Conservation (phyloP, 1,140 invertebrate species). For the Tribolium madens region DNA sequence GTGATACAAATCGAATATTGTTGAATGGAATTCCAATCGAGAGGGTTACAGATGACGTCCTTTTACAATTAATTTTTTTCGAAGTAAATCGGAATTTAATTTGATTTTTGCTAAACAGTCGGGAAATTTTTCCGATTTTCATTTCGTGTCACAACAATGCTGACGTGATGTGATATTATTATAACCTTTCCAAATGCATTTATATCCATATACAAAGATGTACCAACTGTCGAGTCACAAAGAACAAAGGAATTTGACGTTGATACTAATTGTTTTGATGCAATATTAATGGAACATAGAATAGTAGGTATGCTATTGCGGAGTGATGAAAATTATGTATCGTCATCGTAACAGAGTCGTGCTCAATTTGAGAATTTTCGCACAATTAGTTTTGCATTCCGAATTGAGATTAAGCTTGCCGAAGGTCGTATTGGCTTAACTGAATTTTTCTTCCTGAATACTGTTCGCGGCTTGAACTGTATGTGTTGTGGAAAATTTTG, state of each 20-base stretch:
- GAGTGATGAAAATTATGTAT: constrained; percentile 19
- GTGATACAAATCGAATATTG: constrained; percentile 10
- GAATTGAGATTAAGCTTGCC: constrained; percentile 4
- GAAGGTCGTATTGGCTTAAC: constrained; percentile 4
- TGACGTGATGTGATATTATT: not conserved
- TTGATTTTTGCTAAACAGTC: not conserved
- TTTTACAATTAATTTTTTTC: constrained; percentile 9
- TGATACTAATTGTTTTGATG: constrained; percentile 28
- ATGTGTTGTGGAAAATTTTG: constrained; percentile 8
- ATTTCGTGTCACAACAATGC: not conserved
- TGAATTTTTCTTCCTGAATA: constrained; percentile 14
- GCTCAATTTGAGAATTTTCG: constrained; percentile 4
- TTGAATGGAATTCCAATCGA: not conserved
- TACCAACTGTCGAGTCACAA: constrained; percentile 22
- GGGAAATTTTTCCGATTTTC: not conserved
- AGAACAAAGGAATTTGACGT: constrained; percentile 36
- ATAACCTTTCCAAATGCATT: constrained; percentile 18
- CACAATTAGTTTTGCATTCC: constrained; percentile 9
- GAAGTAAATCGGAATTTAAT: constrained; percentile 1
- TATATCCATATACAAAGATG: constrained; percentile 25
- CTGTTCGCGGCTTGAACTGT: not conserved
- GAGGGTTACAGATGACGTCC: not conserved
- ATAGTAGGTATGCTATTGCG: not conserved
- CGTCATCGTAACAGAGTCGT: not conserved
- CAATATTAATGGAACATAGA: constrained; percentile 23